These are phyloP conservation scores for Monopterus albus DNA, from an alignment of 2,113 vertebrate genomes.

Conservation along the genomic window DNA sequence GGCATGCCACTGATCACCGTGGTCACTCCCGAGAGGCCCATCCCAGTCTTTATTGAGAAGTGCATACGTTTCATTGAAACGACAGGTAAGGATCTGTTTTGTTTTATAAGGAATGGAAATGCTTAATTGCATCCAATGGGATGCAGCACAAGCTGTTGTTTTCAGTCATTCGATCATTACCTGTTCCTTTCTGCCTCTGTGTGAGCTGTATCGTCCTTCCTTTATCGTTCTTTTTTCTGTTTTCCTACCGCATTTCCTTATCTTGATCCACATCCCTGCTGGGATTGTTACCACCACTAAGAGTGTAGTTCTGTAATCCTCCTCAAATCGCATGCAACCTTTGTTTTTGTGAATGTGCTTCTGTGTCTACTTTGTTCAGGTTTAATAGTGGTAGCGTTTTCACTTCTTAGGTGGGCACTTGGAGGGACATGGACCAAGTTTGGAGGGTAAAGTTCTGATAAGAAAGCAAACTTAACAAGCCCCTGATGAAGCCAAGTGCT, in stretches of 20 bases:
- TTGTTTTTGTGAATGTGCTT: neutral
- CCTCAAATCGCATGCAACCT: constrained; percentile 11
- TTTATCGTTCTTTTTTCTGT: too few species aligned
- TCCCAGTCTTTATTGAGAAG: constrained; percentile 94
- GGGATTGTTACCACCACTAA: constrained; percentile 3
- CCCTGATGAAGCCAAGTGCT: neutral
- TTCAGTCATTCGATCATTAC: constrained; percentile 9
- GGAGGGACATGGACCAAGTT: neutral
- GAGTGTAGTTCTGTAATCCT: constrained; percentile 3
- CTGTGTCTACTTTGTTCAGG: constrained; percentile 16
- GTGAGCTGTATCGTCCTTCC: constrained; percentile 17
- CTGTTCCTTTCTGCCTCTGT: neutral
- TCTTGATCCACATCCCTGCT: constrained; percentile 33
- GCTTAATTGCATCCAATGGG: neutral
- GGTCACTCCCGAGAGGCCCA: constrained; percentile 87
- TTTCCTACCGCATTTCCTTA: constrained; percentile 26
- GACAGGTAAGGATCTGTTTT: constrained; percentile 82
- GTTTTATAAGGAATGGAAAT: neutral
- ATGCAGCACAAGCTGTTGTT: neutral
- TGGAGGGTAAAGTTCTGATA: neutral
- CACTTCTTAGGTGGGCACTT: neutral
- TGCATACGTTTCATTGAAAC: constrained; percentile 96
- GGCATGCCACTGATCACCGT: constrained; percentile 88
- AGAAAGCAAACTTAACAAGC: neutral
- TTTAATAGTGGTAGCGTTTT: constrained; percentile 20